Evolutionary conservation across 2,797 vertebrate species (phyloP), one percentile per base, ranked within the genome.

Genomic region (Microtus obscurus): DNA sequence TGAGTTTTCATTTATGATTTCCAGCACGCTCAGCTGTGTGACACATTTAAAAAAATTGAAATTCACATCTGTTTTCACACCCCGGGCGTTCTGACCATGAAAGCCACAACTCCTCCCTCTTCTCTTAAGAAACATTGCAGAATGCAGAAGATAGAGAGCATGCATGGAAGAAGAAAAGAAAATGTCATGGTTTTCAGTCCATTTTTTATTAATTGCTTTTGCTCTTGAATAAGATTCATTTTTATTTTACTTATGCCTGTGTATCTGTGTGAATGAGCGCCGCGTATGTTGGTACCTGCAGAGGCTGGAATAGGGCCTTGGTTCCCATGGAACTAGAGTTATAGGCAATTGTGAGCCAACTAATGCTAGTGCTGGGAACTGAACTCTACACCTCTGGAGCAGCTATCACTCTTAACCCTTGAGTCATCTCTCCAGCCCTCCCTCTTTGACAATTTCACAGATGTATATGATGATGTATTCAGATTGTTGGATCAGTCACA

Each of bases 41-140:
- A 89, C 59, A 74, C 83, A 59, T 79, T 23, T 63, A 83, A 81
- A 5, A 4, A 8, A 65, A 43, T 25, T 81, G 69, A 79, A 45
- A n/a, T 73, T 88, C n/a, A 63, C 77, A 90, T 93, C 95, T 95
- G 78, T 4, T 69, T 69, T 34, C 23, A 14, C 19, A 16, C 7
- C 93, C 82, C 71, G 31, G 83, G 91, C 14, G 10, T 88, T 94
- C 37, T 71, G 10, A 94, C n/a, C 63, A 21, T 78, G 78, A 90
- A 85, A 87, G 71, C 65, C 61, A 29, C 61, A 79, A 85, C 13
- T 92, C n/a, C 82, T 90, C 25, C 8, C 67, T 90, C 34, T 80
- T 86, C 14, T 95, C 91, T 87, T 81, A 73, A 67, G 67, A 95
- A 94, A 87, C 37, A 86, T 71, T 51, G 25, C 37, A 90, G 73